phyloP scores from a whole-genome alignment of 1,140 invertebrate species.

The Metopolophium dirhodum region DNA sequence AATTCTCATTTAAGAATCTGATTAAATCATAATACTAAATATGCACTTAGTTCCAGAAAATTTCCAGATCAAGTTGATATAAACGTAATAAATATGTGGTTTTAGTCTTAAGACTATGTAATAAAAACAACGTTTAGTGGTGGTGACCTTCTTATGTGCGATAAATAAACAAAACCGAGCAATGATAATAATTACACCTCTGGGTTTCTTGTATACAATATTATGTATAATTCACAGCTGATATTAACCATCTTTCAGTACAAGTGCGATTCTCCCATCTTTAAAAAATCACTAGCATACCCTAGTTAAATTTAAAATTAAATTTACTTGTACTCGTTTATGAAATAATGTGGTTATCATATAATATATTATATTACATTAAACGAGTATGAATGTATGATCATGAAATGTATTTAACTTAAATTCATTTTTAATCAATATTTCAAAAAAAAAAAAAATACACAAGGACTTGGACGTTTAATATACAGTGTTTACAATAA shows the following conservation, averaged over 20 bases:
- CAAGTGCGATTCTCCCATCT: not conserved
- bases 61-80: not conserved
- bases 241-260: not conserved
- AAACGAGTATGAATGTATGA: not conserved
- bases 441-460: not conserved
- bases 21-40: not conserved
- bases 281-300: not conserved
- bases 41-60: not conserved
- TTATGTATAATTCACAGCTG: not conserved
- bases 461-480: not conserved
- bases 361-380: not conserved
- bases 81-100: not conserved
- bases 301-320: not conserved
- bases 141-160: not conserved
- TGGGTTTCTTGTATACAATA: not conserved
- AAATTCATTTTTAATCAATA: too few relatives aligned
- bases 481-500: not conserved
- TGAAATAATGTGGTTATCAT: not conserved
- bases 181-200: not conserved
- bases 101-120: not conserved
- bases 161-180: not conserved
- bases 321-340: not conserved
- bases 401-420: too few relatives aligned
- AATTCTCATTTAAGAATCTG: not conserved
- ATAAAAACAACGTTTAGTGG: not conserved